These are phyloP conservation scores for Echiichthys vipera DNA, from an alignment of 2,797 vertebrate species.

Conservation along the genomic window DNA sequence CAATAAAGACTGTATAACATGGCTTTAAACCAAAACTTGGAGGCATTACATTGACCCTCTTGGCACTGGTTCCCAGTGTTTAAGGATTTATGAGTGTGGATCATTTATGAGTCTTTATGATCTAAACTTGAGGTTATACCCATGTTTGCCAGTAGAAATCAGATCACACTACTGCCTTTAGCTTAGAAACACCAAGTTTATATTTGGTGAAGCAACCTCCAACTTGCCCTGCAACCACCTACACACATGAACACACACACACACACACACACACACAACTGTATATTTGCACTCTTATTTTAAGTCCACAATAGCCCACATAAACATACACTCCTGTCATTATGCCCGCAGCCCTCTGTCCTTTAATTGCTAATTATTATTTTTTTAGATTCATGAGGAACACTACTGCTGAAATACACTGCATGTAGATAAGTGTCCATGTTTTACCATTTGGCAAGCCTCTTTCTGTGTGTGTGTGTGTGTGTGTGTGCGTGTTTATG, in stretches of 20 bases:
- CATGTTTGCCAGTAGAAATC: neutral
- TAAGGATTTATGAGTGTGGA: too few species aligned
- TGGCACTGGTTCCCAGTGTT: neutral
- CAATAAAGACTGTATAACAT: too few species aligned
- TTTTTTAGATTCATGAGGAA: constrained; percentile 67
- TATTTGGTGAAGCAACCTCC: constrained; percentile 59
- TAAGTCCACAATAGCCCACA: constrained; percentile 32
- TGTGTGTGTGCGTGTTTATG: constrained; percentile 15
- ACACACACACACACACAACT: constrained; percentile 1
- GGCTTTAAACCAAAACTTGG: too few species aligned
- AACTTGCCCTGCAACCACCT: constrained; percentile 54
- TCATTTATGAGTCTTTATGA: too few species aligned
- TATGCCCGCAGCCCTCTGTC: constrained; percentile 55
- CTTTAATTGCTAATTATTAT: constrained; percentile 76
- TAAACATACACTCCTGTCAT: constrained; percentile 47
- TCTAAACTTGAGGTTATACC: neutral
- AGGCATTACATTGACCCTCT: neutral
- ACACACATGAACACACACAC: constrained; percentile 34
- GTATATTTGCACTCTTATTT: constrained; percentile 28
- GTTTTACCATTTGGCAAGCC: constrained; percentile 26
- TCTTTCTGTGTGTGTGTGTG: constrained; percentile 29
- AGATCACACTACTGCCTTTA: constrained; percentile 42
- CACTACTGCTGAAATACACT: constrained; percentile 31
- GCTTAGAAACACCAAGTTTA: constrained; percentile 54
- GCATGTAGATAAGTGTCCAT: constrained; percentile 15